These are phyloP conservation scores for Cryptotermes secundus DNA, from an alignment of 1,140 invertebrate species.

Conservation along the genomic window DNA sequence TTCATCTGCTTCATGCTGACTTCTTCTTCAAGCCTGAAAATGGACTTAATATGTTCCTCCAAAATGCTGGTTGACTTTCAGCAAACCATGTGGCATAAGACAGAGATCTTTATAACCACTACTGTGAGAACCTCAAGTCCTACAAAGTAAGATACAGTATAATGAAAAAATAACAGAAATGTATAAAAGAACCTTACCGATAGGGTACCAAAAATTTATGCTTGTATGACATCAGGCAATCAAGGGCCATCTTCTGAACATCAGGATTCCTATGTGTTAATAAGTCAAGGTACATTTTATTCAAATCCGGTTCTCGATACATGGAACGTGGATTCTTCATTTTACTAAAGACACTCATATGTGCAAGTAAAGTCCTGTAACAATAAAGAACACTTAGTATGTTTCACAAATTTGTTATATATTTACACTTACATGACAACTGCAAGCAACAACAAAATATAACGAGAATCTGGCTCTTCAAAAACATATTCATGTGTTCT, in stretches of 20 bases:
- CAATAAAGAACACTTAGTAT: neutral
- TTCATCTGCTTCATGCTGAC: too few relatives aligned
- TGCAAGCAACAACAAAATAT: too few relatives aligned
- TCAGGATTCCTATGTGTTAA: constrained; percentile 72
- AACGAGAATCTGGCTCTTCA: too few relatives aligned
- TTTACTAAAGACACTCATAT: constrained; percentile 75
- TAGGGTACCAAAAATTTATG: constrained; percentile 75
- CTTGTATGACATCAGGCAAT: constrained; percentile 84
- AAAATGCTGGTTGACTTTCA: too few relatives aligned
- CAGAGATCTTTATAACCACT: too few relatives aligned
- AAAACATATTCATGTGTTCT: too few relatives aligned
- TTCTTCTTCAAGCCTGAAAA: too few relatives aligned
- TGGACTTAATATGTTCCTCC: too few relatives aligned
- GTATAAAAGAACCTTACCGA: constrained; percentile 47
- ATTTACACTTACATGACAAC: too few relatives aligned
- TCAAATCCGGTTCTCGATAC: constrained; percentile 71
- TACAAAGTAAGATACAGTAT: neutral
- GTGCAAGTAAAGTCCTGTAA: constrained; percentile 64
- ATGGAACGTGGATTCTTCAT: constrained; percentile 79
- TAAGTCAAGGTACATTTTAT: constrained; percentile 74
- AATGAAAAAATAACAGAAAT: neutral
- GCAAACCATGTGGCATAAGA: too few relatives aligned
- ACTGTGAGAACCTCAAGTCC: neutral
- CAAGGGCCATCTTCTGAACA: constrained; percentile 81
- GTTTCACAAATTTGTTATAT: too few relatives aligned